Evolutionary conservation across 2,888 invertebrate genomes (phyloP).

Genomic region (Unio delphinus): DNA sequence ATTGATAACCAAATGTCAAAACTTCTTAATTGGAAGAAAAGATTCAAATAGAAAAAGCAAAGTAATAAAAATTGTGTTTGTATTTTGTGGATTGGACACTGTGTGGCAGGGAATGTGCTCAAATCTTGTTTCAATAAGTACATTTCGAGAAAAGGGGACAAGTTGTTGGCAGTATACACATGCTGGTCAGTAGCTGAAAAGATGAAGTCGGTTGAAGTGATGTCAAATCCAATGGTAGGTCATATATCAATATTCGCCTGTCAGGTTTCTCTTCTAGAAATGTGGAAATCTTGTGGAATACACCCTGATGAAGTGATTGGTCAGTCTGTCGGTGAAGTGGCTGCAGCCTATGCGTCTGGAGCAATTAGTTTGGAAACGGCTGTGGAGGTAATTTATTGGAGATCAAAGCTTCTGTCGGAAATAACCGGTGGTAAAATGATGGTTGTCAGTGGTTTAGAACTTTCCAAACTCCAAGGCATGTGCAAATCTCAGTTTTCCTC

Average conservation of each 20-base stretch:
- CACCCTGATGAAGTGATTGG: slow-evolving; percentile 45
- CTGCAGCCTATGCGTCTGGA: slow-evolving; percentile 43
- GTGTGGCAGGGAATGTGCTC: slow-evolving; percentile 43
- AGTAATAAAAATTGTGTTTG: slow-evolving; percentile 27
- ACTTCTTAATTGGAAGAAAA: too few species aligned
- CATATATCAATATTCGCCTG: slow-evolving; percentile 52
- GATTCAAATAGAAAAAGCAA: not conserved
- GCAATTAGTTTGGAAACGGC: slow-evolving; percentile 39
- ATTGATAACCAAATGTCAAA: too few species aligned
- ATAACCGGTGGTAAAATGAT: slow-evolving; percentile 48
- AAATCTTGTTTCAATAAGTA: too few species aligned
- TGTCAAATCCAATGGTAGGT: slow-evolving; percentile 29
- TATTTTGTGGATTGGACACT: slow-evolving; percentile 49
- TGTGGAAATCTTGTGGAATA: slow-evolving; percentile 44
- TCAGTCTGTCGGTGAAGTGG: slow-evolving; percentile 58
- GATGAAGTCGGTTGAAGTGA: slow-evolving; percentile 9
- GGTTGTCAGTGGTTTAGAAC: slow-evolving; percentile 22
- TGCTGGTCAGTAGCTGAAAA: slow-evolving; percentile 3
- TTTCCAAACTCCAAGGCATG: slow-evolving; percentile 25
- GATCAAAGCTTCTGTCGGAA: slow-evolving; percentile 37
- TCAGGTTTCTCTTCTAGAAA: slow-evolving; percentile 39
- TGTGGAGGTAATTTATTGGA: slow-evolving; percentile 47
- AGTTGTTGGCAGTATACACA: too few species aligned
- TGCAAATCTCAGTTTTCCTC: slow-evolving; percentile 1
- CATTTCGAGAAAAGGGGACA: too few species aligned